phyloP scores from a whole-genome alignment of 2,113 vertebrate species.

The Muscicapa adusta region DNA sequence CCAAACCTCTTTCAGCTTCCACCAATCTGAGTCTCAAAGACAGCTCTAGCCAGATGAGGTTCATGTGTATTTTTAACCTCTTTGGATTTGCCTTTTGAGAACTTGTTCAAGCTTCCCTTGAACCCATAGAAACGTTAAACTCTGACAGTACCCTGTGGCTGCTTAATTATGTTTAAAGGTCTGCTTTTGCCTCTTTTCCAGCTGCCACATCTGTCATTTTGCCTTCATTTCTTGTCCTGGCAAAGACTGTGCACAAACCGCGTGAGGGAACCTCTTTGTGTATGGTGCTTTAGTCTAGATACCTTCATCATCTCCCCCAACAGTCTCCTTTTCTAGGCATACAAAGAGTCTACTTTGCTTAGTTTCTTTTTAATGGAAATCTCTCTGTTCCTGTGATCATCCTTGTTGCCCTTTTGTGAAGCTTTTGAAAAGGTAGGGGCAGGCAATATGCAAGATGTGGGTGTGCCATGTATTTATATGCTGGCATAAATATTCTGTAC shows the following conservation, averaged over 20 bases:
- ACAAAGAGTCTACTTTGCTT: neutral
- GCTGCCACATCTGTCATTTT: neutral
- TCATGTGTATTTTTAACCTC: neutral
- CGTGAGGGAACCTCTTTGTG: neutral
- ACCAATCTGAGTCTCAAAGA: neutral
- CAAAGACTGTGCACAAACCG: neutral
- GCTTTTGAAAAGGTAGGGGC: neutral
- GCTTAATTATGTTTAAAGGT: neutral
- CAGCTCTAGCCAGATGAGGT: neutral
- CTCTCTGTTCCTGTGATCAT: neutral
- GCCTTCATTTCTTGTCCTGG: neutral
- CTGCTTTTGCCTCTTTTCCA: neutral
- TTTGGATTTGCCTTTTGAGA: neutral
- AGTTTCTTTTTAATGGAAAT: constrained; percentile 6
- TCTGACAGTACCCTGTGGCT: neutral
- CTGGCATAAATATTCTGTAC: neutral
- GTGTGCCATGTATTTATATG: neutral
- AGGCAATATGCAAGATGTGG: neutral
- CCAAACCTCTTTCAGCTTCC: neutral
- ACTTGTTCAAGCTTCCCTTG: neutral
- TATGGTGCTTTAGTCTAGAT: neutral
- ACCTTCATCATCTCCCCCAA: neutral
- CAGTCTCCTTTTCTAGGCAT: neutral
- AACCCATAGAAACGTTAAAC: neutral
- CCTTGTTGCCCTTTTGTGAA: neutral